Conservation (phyloP, 2,797 vertebrate species). For the Clarias pachynema region DNA sequence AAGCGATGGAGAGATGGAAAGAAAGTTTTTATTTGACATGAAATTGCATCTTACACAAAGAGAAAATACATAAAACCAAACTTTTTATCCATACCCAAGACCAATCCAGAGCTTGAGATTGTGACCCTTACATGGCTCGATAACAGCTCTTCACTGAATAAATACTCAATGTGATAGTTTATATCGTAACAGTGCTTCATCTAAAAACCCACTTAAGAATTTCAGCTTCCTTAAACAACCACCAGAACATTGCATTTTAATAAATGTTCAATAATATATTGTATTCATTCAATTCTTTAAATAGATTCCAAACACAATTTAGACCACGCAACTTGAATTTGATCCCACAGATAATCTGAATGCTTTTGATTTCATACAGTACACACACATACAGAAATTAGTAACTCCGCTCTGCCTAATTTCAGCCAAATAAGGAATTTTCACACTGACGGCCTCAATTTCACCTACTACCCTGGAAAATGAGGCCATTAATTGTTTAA, state of each 20-base stretch:
- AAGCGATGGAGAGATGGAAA: neutral
- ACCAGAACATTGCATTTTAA: neutral
- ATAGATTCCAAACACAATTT: neutral
- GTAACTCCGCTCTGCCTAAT: neutral
- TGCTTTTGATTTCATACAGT: neutral
- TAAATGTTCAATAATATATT: neutral
- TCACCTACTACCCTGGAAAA: slow-evolving; percentile 7
- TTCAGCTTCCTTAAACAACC: neutral
- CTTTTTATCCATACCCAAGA: neutral
- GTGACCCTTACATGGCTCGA: neutral
- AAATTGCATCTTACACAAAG: neutral
- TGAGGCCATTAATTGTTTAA: slow-evolving; percentile 29
- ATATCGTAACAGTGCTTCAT: neutral
- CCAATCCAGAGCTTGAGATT: neutral
- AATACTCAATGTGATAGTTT: neutral
- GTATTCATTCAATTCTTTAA: neutral
- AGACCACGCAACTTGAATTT: no score
- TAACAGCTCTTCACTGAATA: neutral
- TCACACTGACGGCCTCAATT: slow-evolving; percentile 15
- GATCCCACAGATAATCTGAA: neutral
- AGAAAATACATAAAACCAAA: neutral
- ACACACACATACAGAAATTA: neutral
- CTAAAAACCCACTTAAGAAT: neutral
- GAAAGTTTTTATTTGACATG: neutral
- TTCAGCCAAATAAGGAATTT: slow-evolving; percentile 13